These are phyloP conservation scores for Eulithis testata DNA, from an alignment of 2,888 invertebrate genomes.

Conservation along the genomic window DNA sequence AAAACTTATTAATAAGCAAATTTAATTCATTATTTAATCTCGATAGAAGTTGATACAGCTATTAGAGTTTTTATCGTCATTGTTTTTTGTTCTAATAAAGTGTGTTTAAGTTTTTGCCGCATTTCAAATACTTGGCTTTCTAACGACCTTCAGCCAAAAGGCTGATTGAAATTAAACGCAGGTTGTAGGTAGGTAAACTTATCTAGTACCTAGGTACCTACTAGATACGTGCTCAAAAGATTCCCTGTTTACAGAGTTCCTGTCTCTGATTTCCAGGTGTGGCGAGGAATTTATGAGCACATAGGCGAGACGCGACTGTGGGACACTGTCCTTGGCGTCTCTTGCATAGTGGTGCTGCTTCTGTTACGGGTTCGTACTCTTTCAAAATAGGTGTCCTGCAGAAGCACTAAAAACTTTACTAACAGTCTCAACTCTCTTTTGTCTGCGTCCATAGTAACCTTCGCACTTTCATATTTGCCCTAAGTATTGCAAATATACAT, in stretches of 20 bases:
- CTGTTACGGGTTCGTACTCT: constrained; percentile 86
- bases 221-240: too few species aligned
- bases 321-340: constrained; percentile 88
- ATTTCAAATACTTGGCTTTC: constrained; percentile 49
- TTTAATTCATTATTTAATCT: constrained; percentile 11
- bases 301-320: constrained; percentile 88
- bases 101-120: constrained; percentile 45
- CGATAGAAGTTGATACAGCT: background rate
- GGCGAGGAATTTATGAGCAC: constrained; percentile 88
- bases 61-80: constrained; percentile 39
- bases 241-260: too few species aligned
- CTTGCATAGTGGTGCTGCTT: constrained; percentile 88
- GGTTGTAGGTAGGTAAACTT: constrained; percentile 4
- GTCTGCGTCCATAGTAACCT: too few species aligned
- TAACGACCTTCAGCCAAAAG: constrained; percentile 50
- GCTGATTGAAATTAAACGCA: constrained; percentile 8
- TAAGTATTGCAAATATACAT: too few species aligned
- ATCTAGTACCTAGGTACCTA: background rate
- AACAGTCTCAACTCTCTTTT: background rate
- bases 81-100: constrained; percentile 37
- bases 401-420: too few species aligned
- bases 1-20: background rate
- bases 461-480: too few species aligned
- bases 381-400: background rate
- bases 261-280: constrained; percentile 73